Base-by-base conservation (phyloP, 2,113 vertebrate species). In the Gymnobelideus leadbeateri region DNA sequence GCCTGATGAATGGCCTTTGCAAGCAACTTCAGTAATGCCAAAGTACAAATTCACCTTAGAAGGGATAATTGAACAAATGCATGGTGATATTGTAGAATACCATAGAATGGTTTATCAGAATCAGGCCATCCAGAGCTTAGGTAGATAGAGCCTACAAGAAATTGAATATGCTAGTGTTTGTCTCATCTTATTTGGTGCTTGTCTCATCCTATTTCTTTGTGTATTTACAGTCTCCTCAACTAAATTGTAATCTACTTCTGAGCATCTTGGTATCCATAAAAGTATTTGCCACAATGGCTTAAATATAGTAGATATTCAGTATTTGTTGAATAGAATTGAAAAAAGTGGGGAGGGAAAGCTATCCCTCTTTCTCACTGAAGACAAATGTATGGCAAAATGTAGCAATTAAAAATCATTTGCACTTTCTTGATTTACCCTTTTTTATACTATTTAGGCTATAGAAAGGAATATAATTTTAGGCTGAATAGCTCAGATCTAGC, bases 361-460 rank as follows among this genome's bases (percentile, higher is more conserved):
- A 12, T 68, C 37, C 16, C 28, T 37, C 61, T 19, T 77, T n/a
- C 37, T 77, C 37, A 77, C 68, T 6, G 16, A 19, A 77, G 68
- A 77, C 68, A 19, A 16, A n/a, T 19, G 4, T 77, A n/a, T 68
- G 11, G 93, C 93, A 7, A 92, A 95, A n/a, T 50, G 14, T 43
- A 89, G 43, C 91, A 37, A 12, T n/a, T 77, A 77, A 77, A 77
- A 77, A 19, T 96, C 50, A 43, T 2, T 9, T 91, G 43, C 50
- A n/a, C 91, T 90, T 51, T 49, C 51, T 93, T 92, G 49, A 53
- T 94, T 89, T n/a, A n/a, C n/a, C n/a, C 47, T 49, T 49, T 49
- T 49, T 4, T 49, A 49, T 49, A 3, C 47, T 49, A 49, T 49
- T 49, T 49, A 49, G 47, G 47, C 47, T 49, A 4, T 49, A 49